Base-by-base conservation (phyloP, 1,140 invertebrate genomes). In the Palaemon carinicauda region DNA sequence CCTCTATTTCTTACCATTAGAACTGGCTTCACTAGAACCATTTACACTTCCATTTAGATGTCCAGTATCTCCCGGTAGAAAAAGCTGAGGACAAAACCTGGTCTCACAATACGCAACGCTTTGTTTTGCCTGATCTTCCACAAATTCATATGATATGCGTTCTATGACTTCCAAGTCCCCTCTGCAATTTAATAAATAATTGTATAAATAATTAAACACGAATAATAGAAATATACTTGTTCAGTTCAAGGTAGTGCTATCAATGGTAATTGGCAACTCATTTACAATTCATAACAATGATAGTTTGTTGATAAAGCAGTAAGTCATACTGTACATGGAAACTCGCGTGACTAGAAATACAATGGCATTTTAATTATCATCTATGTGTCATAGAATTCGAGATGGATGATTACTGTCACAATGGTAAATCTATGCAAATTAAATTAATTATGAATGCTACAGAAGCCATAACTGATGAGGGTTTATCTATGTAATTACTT, bases 121-220 rank as follows among this genome's bases (percentile, higher is more conserved):
- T 77, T 93, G 87, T 5, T 90, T 89, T 0, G 92, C 90, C 86
- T 92, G 91, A 89, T 94, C 93, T 90, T 94, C 93, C 87, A 93
- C 93, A 87, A 94, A 92, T 90, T 95, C 94, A 88, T 93, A 93
- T 1, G 94, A 93, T n/a, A 94, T 91, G 71, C 93, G 90, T 88
- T 93, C 92, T 27, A 94, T 92, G 0, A 93, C 93, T 50, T 91
- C 90, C 19, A 91, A 79, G 89, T 94, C 93, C 33, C 93, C 94
- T 50, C 92, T 93, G 82, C 51, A 60, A 51, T 2, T 19, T n/a
- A n/a, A n/a, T n/a, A n/a, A 54, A 19, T 29, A 51, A 89, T 54
- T 31, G 27, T 15, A 41, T 17, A n/a, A 54, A 75, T 65, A 75
- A 33, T 9, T 24, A 75, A 51, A 50, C 52, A 56, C 51, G 10